Evolutionary conservation across 2,113 vertebrate species (phyloP).

Genomic region (Trematomus loennbergii): DNA sequence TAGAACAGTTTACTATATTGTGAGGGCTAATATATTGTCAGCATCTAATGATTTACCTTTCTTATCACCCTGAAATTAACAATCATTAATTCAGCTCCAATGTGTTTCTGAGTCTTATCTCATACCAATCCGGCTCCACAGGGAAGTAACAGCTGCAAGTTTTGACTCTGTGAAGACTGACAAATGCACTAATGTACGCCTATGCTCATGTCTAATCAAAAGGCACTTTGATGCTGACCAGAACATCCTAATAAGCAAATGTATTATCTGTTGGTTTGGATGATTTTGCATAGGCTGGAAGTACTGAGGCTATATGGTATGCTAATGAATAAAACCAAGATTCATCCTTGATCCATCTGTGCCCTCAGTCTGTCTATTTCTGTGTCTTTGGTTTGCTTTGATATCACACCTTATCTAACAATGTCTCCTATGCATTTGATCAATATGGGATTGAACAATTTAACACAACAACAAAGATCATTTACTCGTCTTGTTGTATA

Average conservation of each 20-base stretch:
- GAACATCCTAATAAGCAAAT: constrained; percentile 46
- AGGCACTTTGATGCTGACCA: constrained; percentile 4
- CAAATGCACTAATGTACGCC: not conserved
- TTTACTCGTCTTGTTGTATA: not conserved
- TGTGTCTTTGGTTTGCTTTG: not conserved
- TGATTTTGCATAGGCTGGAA: constrained; percentile 43
- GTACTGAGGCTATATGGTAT: not conserved
- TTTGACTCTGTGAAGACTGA: not conserved
- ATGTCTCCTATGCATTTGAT: not conserved
- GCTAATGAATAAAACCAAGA: not conserved
- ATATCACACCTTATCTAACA: not conserved
- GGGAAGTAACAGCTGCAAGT: not conserved
- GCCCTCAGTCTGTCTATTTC: too few species aligned
- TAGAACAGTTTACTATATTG: not conserved
- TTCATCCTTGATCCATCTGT: not conserved
- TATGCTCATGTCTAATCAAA: constrained; percentile 1
- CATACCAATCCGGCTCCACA: not conserved
- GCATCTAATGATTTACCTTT: not conserved
- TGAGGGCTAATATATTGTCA: not conserved
- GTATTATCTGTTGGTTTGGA: constrained; percentile 4
- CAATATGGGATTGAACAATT: not conserved
- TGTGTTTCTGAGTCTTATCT: not conserved
- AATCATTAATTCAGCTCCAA: not conserved
- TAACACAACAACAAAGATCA: not conserved
- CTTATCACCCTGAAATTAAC: not conserved